Evolutionary conservation across 2,113 vertebrate species (phyloP).

Genomic region (Dissostichus mawsoni): DNA sequence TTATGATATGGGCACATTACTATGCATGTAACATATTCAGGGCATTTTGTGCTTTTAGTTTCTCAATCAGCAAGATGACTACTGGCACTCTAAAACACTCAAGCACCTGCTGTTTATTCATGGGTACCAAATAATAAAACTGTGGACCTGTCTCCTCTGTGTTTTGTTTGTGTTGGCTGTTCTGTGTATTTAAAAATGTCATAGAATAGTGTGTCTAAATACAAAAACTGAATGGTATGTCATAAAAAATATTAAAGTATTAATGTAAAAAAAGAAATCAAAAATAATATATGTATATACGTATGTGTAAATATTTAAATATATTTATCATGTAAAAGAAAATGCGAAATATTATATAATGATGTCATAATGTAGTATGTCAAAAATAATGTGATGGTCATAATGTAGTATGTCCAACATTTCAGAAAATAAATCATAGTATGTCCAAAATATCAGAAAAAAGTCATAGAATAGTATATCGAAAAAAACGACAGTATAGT

Average conservation of each 20-base stretch:
- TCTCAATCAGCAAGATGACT: constrained; percentile 75
- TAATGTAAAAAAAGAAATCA: too few relatives aligned
- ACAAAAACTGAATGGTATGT: background rate
- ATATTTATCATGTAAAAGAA: too few relatives aligned
- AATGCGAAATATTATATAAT: background rate
- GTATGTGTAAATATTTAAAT: too few relatives aligned
- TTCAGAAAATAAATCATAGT: background rate
- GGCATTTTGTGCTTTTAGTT: constrained; percentile 82
- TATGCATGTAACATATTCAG: constrained; percentile 86
- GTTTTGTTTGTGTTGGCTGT: constrained; percentile 17
- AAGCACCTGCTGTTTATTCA: constrained; percentile 76
- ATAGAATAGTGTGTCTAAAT: too few relatives aligned
- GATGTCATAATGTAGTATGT: background rate
- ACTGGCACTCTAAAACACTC: constrained; percentile 73
- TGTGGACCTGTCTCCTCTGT: constrained; percentile 66
- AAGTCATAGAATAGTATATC: background rate
- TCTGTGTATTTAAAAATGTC: background rate
- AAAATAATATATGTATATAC: too few relatives aligned
- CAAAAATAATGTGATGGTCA: background rate
- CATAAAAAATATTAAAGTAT: too few relatives aligned
- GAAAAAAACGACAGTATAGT: background rate
- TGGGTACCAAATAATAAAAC: constrained; percentile 82
- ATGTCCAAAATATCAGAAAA: too few relatives aligned
- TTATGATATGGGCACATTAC: constrained; percentile 81
- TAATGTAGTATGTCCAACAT: too few relatives aligned